Conservation (phyloP, 2,113 vertebrate species). For the Bos indicus region DNA sequence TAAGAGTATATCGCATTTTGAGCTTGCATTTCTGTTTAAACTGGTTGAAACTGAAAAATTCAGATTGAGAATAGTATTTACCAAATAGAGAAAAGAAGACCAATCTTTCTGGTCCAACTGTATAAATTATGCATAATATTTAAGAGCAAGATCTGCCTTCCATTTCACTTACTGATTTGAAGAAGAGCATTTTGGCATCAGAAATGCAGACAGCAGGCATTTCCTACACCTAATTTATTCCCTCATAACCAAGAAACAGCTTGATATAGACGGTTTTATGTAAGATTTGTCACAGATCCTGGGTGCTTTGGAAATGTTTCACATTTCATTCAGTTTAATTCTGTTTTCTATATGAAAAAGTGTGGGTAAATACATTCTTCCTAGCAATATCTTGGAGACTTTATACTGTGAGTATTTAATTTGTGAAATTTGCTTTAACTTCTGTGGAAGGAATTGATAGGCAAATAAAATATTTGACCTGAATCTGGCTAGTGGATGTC, state of each 20-base stretch:
- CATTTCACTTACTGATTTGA: slow-evolving; percentile 20
- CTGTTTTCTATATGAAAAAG: slow-evolving; percentile 3
- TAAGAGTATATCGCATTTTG: background rate
- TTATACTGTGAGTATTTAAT: background rate
- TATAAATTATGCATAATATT: slow-evolving; percentile 13
- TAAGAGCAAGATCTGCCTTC: slow-evolving; percentile 1
- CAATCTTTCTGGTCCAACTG: background rate
- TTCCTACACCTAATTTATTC: slow-evolving; percentile 35
- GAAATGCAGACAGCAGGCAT: background rate
- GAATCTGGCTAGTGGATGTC: background rate
- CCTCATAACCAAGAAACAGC: background rate
- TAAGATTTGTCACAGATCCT: background rate
- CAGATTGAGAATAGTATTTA: background rate
- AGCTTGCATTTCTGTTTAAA: background rate
- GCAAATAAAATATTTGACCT: background rate
- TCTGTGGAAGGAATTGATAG: background rate
- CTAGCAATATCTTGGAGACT: background rate
- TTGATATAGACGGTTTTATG: background rate
- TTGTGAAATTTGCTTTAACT: background rate
- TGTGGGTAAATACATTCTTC: background rate
- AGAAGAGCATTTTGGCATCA: background rate
- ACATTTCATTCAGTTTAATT: slow-evolving; percentile 28
- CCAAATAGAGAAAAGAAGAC: background rate
- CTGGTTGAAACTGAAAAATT: background rate
- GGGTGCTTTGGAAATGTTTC: slow-evolving; percentile 33